phyloP scores from a whole-genome alignment of 2,113 vertebrate species.

The Eclectus roratus region DNA sequence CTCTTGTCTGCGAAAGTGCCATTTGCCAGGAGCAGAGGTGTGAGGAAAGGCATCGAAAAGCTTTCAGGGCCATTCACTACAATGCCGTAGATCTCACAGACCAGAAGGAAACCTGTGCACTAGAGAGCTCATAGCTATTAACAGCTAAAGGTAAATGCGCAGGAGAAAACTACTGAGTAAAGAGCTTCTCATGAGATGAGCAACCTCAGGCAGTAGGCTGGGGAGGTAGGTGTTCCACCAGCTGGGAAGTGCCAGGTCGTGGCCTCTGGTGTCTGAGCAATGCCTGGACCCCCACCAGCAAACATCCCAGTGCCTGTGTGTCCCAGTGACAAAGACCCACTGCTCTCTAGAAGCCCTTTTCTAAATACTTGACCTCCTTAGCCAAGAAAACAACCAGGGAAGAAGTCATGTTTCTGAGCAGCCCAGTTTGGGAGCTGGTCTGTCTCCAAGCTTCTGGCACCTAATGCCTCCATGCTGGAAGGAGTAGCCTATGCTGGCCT shows the following conservation, averaged over 20 bases:
- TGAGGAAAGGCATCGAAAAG: neutral
- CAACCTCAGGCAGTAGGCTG: neutral
- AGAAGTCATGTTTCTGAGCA: neutral
- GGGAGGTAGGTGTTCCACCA: fast-evolving
- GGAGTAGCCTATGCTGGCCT: neutral
- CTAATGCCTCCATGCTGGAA: neutral
- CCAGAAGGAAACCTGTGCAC: neutral
- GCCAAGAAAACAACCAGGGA: neutral
- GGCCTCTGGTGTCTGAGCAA: neutral
- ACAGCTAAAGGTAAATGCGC: neutral
- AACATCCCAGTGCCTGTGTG: neutral
- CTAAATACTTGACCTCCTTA: neutral
- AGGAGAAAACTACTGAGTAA: neutral
- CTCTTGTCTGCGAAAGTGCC: neutral
- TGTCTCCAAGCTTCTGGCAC: neutral
- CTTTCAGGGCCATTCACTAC: neutral
- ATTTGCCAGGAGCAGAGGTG: neutral
- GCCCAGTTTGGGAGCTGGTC: neutral
- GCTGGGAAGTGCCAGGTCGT: neutral
- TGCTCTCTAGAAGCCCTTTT: neutral
- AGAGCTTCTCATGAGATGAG: neutral
- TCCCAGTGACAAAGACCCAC: neutral
- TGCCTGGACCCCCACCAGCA: neutral
- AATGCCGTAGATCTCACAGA: neutral
- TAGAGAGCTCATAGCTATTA: neutral